These are phyloP conservation scores for Glyptemys insculpta DNA, from an alignment of 2,797 vertebrate species.

Conservation along the genomic window DNA sequence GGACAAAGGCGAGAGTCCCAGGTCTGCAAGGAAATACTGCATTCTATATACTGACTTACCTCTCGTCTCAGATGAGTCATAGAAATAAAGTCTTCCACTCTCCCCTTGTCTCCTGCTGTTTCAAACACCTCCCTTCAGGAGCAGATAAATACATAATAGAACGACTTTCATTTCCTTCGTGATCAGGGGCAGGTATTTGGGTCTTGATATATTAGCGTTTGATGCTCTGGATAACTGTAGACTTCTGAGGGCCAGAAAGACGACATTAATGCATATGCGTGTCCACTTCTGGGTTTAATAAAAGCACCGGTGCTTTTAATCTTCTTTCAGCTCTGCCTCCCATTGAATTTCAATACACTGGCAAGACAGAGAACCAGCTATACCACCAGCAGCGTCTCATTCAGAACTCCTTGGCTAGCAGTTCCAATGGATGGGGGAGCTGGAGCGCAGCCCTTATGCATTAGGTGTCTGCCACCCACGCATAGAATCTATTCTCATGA, in stretches of 20 bases:
- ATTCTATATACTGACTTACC: neutral
- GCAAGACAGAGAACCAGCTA: neutral
- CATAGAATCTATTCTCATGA: neutral
- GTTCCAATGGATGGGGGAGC: neutral
- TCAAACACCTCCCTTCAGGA: conserved; percentile 21
- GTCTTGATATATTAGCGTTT: conserved; percentile 28
- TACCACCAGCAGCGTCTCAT: neutral
- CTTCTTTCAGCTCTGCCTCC: neutral
- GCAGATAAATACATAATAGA: conserved; percentile 20
- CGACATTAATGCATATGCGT: conserved; percentile 1
- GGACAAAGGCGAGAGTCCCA: neutral
- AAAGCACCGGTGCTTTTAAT: conserved; percentile 8
- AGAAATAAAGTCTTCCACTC: neutral
- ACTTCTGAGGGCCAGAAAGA: conserved; percentile 7
- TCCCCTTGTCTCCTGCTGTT: neutral
- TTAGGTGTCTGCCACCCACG: neutral
- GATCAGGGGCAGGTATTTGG: conserved; percentile 16
- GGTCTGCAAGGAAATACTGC: neutral
- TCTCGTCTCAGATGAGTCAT: neutral
- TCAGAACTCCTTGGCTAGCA: neutral
- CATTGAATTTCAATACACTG: neutral
- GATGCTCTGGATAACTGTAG: conserved; percentile 24
- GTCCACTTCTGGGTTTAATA: neutral
- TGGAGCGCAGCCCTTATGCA: neutral
- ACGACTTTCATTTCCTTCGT: conserved; percentile 47